Percentiles rank a stretch among this genome's conserved stretches.
phyloP scores from a whole-genome alignment of 2,888 invertebrate species.

The Thecocarcelia acutangulata region DNA sequence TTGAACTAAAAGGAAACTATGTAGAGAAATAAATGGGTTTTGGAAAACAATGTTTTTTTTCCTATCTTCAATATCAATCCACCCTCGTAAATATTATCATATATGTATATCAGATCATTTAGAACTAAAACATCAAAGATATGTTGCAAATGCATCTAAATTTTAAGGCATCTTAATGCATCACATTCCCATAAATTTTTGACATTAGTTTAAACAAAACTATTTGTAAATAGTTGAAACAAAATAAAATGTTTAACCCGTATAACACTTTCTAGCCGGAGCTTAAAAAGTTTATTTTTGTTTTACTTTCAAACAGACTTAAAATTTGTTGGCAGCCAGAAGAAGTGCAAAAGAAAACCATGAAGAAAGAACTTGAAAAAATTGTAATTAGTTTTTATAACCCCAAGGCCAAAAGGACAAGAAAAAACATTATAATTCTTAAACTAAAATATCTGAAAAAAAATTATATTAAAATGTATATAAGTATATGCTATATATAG shows the following conservation, averaged over 20 bases:
- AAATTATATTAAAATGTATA: not conserved
- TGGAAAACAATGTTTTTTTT: no score
- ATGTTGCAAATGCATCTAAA: no score
- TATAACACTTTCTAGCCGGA: conserved; percentile 2
- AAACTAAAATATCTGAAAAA: conserved; percentile 36
- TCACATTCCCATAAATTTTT: not conserved
- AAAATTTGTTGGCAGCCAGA: conserved; percentile 19
- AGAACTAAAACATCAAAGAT: no score
- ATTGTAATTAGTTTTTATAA: conserved; percentile 79
- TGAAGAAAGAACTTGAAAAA: conserved; percentile 73
- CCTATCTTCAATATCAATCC: no score
- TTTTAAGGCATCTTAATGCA: no score
- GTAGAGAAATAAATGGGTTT: no score
- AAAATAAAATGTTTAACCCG: conserved; percentile 16
- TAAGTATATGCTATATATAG: not conserved
- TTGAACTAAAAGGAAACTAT: no score
- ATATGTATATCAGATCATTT: no score
- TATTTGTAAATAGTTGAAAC: not conserved
- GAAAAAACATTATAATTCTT: conserved; percentile 18
- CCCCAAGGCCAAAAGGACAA: conserved; percentile 73
- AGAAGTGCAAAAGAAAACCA: conserved; percentile 54
- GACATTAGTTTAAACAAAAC: not conserved
- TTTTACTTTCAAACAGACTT: conserved; percentile 5
- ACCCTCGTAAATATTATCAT: no score
- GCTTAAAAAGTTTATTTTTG: conserved; percentile 20